phyloP scores from a whole-genome alignment of 2,888 invertebrate genomes.

The Euclidia mi region DNA sequence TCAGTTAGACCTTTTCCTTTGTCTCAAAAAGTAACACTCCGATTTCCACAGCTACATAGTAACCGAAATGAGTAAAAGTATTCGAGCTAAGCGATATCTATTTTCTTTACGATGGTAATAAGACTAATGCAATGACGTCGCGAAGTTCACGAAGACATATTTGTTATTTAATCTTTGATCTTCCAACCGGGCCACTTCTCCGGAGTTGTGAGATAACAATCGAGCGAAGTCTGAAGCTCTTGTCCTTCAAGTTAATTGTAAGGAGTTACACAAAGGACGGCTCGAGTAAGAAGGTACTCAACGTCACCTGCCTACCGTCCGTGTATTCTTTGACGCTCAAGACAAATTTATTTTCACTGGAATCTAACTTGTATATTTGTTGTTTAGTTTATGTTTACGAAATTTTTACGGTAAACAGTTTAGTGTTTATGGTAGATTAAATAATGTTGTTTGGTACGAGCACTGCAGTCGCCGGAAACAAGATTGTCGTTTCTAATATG shows the following conservation, averaged over 20 bases:
- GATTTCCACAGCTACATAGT: no score
- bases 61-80: no score
- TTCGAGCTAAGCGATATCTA: conserved; percentile 10
- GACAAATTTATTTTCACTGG: conserved; percentile 61
- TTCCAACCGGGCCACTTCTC: conserved; percentile 56
- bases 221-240: conserved; percentile 59
- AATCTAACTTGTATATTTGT: conserved; percentile 55
- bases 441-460: neutral
- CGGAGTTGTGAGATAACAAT: conserved; percentile 67
- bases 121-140: conserved; percentile 36
- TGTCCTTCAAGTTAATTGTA: conserved; percentile 71
- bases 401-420: no score
- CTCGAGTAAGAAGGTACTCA: conserved; percentile 63
- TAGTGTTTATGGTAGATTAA: no score
- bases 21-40: no score
- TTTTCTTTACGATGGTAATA: conserved; percentile 34
- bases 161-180: conserved; percentile 64
- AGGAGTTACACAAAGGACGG: conserved; percentile 67
- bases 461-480: no score
- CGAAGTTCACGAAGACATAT: conserved; percentile 41
- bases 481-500: no score
- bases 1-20: no score
- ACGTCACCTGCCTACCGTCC: conserved; percentile 57
- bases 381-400: conserved; percentile 52
- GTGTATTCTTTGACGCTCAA: conserved; percentile 59